Conservation (phyloP, 2,888 invertebrate genomes). For the Drosophila niveifrons region DNA sequence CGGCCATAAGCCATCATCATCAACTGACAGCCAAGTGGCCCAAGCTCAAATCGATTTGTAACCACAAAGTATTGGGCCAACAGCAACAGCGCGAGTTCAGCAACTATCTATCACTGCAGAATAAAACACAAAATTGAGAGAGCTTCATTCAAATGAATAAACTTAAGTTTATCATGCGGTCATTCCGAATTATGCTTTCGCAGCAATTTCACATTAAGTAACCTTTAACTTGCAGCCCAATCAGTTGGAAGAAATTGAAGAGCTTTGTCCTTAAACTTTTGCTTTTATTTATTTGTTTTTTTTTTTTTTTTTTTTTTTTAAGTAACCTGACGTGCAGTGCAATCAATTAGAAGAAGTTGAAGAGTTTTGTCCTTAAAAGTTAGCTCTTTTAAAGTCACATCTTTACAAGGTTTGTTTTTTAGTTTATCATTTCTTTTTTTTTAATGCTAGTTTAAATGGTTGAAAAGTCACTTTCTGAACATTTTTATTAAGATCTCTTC, state of each 20-base stretch:
- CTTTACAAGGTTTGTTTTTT: no score
- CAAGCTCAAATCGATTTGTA: slow-evolving; percentile 32
- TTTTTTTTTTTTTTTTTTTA: no score
- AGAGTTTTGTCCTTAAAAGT: no score
- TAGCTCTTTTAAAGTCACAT: no score
- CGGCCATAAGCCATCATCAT: slow-evolving; percentile 3
- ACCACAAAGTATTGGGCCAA: slow-evolving; percentile 19
- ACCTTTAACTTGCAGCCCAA: neutral
- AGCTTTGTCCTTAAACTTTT: no score
- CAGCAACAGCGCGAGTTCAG: slow-evolving; percentile 9
- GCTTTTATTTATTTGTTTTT: no score
- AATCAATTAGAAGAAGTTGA: no score
- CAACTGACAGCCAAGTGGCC: slow-evolving; percentile 24
- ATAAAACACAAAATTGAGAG: neutral
- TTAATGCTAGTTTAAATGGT: no score
- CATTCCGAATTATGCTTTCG: neutral
- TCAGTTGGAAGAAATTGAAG: neutral
- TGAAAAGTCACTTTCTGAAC: no score
- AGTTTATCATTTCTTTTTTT: no score
- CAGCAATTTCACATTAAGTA: neutral
- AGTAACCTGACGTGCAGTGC: no score
- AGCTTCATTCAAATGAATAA: neutral
- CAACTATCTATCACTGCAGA: slow-evolving; percentile 10
- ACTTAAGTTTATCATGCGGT: neutral
- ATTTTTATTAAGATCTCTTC: no score